Conservation (phyloP, 2,113 vertebrate genomes). For the Seriola quinqueradiata region DNA sequence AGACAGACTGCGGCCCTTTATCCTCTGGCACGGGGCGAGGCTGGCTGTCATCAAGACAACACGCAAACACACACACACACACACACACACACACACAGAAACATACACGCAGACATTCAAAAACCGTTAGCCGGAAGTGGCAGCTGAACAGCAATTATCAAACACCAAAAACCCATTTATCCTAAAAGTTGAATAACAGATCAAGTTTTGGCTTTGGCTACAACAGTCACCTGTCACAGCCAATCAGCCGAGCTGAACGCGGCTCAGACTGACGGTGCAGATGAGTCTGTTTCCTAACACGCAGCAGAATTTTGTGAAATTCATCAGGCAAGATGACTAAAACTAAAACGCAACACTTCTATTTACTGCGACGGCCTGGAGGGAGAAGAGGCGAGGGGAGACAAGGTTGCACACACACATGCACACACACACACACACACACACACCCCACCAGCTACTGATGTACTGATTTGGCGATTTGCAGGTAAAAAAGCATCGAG, state of each 20-base stretch:
- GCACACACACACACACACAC: too few species aligned
- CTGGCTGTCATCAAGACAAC: neutral
- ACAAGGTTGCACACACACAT: too few species aligned
- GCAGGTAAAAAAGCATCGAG: too few species aligned
- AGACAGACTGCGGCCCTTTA: neutral
- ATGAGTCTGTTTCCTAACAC: neutral
- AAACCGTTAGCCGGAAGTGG: neutral
- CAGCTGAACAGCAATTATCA: neutral
- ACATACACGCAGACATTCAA: neutral
- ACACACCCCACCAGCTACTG: too few species aligned
- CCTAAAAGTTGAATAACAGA: neutral
- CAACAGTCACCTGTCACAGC: neutral
- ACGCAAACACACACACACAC: neutral
- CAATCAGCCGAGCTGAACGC: neutral
- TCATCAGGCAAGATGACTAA: neutral
- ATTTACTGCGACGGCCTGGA: neutral
- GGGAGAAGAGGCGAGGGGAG: neutral
- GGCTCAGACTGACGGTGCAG: neutral
- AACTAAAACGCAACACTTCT: neutral
- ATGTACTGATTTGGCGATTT: too few species aligned
- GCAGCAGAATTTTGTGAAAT: neutral
- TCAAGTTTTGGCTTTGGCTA: neutral
- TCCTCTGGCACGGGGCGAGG: neutral
- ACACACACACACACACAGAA: neutral
- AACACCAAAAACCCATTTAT: conserved; percentile 1